These are phyloP conservation scores for Drosophila nr. perissopoda DNA, from an alignment of 2,888 invertebrate species.

Conservation along the genomic window DNA sequence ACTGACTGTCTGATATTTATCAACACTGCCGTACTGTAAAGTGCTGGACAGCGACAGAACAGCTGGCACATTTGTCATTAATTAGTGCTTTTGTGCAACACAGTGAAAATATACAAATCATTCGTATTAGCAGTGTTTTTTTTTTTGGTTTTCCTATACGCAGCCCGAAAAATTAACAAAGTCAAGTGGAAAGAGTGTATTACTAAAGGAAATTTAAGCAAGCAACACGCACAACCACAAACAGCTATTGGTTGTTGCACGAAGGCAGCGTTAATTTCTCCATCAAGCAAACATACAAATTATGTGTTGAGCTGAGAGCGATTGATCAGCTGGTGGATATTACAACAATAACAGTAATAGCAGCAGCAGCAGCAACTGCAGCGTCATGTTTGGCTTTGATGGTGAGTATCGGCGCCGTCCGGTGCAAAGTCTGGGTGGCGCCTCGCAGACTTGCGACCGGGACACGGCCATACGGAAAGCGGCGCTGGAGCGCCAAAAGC, in stretches of 20 bases:
- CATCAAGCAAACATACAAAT: slow-evolving; percentile 24
- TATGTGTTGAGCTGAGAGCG: slow-evolving; percentile 45
- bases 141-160: slow-evolving; percentile 44
- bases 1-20: slow-evolving; percentile 6
- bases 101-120: slow-evolving; percentile 74
- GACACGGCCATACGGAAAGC: slow-evolving; percentile 90
- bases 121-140: slow-evolving; percentile 62
- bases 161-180: slow-evolving; percentile 58
- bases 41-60: slow-evolving; percentile 47
- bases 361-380: slow-evolving; percentile 43
- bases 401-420: slow-evolving; percentile 95
- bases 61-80: slow-evolving; percentile 48
- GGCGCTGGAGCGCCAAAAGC: slow-evolving; percentile 93
- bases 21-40: slow-evolving; percentile 27
- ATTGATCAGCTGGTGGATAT: slow-evolving; percentile 52
- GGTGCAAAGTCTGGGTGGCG: slow-evolving; percentile 95
- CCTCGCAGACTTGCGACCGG: slow-evolving; percentile 89
- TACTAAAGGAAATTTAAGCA: slow-evolving; percentile 11
- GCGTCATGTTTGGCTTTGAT: slow-evolving; percentile 91
- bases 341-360: slow-evolving; percentile 38
- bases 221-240: not conserved
- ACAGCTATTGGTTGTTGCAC: slow-evolving; percentile 7
- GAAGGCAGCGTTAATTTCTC: not conserved
- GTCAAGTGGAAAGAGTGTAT: slow-evolving; percentile 31
- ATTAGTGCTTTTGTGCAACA: slow-evolving; percentile 41